These are phyloP conservation scores for Anolis sagrei DNA, from an alignment of 2,113 vertebrate species.

Conservation along the genomic window DNA sequence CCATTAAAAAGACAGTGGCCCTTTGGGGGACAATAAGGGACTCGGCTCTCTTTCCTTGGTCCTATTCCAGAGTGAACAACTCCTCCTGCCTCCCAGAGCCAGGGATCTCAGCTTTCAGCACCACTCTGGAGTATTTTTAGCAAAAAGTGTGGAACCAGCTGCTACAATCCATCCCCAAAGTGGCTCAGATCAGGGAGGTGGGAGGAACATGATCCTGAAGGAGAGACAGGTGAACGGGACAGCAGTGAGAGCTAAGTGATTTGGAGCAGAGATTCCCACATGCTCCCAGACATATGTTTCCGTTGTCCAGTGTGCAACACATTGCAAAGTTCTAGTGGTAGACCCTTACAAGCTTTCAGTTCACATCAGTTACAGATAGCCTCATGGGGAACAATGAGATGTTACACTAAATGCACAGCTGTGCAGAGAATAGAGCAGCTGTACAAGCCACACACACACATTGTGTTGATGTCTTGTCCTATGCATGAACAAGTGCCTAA, in stretches of 20 bases:
- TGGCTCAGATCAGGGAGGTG: slow-evolving; percentile 44
- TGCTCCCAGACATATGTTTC: background rate
- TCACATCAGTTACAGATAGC: background rate
- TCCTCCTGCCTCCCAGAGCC: slow-evolving; percentile 5
- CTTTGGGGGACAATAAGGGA: slow-evolving; percentile 48
- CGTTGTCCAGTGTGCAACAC: background rate
- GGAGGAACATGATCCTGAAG: slow-evolving; percentile 53
- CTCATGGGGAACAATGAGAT: background rate
- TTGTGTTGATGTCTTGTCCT: background rate
- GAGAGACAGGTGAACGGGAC: slow-evolving; percentile 28
- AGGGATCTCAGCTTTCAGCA: background rate
- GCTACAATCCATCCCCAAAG: background rate
- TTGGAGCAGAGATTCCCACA: background rate
- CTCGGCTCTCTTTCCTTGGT: background rate
- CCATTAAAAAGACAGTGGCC: slow-evolving; percentile 51
- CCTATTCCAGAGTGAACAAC: slow-evolving; percentile 49
- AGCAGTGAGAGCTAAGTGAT: background rate
- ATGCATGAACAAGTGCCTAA: background rate
- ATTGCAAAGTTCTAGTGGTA: background rate
- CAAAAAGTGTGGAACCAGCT: background rate
- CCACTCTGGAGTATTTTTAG: background rate
- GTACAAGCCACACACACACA: background rate
- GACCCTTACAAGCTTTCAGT: background rate
- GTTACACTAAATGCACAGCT: background rate
- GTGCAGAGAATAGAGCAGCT: background rate